Evolutionary conservation across 2,888 invertebrate species (phyloP), one percentile per base, ranked within the genome.

Genomic region (Gymnocheta viridis): DNA sequence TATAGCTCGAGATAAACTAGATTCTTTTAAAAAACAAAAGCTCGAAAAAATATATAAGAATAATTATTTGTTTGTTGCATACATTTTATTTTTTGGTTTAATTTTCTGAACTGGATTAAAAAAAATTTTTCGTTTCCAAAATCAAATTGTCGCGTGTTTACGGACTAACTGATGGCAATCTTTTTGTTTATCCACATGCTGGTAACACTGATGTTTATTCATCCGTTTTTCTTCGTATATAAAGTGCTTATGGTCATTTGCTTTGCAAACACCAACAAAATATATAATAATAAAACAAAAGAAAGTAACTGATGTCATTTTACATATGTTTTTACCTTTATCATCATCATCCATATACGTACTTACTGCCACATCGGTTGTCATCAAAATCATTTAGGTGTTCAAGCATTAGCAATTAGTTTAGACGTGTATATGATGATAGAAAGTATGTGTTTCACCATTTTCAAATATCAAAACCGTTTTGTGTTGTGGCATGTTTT

Each of bases 351-450:
- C 27, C 41, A 17, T 17, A 17, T n/a, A 51, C 35, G 17, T 14
- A 6, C 12, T 69, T 6, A 9, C 14, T n/a, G 56, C n/a, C 73
- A 49, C 35, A 51, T 38, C 27, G 38, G 10, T 32, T 47, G 44
- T 74, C 41, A 24, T n/a, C 56, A 73, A 41, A 49, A 73, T n/a
- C 58, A 58, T 83, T 83, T 80, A 76, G 66, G 76, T 83, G 83
- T 70, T 80, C 70, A 72, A 67, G 83, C 79, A 76, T 80, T 83
- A 76, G 27, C 64, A 79, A 79, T 79, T 79, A 64, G 56, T 64
- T 56, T 29, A 41, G 60, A 47, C n/a, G 14, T 47, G 69, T 35
- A n/a, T 32, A 24, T 49, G 10, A 47, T 17, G 19, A 41, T n/a
- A 22, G 17, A 9, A 17, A 0, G 17, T 29, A 4, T 66, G 29